phyloP scores from a whole-genome alignment of 30 jellyfish, hydroid and myxozoan genomes.

The Sanderia malayensis region DNA sequence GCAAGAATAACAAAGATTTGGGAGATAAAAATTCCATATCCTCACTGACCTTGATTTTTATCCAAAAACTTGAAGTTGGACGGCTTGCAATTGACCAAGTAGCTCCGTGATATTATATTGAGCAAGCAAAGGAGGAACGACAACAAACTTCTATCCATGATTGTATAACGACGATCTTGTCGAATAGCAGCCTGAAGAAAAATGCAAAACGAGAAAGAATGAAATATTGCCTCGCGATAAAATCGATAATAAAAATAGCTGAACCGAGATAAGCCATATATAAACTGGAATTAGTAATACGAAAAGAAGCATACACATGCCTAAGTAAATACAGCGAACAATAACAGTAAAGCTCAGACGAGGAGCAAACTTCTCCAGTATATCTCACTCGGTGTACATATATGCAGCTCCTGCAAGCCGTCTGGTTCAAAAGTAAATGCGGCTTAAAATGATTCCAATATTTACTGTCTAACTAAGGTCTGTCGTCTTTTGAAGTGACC shows the following conservation, averaged over 20 bases:
- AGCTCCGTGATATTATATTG: background rate
- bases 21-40: background rate
- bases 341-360: too few species aligned
- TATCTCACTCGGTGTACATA: too few species aligned
- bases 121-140: background rate
- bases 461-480: constrained; percentile 9
- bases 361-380: too few species aligned
- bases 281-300: background rate
- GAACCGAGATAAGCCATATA: background rate
- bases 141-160: background rate
- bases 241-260: background rate
- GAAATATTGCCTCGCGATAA: background rate
- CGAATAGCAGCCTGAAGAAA: background rate
- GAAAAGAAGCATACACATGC: background rate
- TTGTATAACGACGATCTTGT: too few species aligned
- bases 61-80: constrained; percentile 38
- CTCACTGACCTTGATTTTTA: constrained; percentile 48
- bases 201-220: background rate
- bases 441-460: background rate
- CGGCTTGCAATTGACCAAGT: constrained; percentile 17
- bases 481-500: background rate
- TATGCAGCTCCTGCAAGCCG: background rate
- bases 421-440: background rate
- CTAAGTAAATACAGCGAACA: background rate
- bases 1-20: background rate